A percentile compares a stretch with the other conserved stretches of the same genome.
phyloP scores from a whole-genome alignment of 2,797 vertebrate genomes.

The Euphonia xanthogaster region DNA sequence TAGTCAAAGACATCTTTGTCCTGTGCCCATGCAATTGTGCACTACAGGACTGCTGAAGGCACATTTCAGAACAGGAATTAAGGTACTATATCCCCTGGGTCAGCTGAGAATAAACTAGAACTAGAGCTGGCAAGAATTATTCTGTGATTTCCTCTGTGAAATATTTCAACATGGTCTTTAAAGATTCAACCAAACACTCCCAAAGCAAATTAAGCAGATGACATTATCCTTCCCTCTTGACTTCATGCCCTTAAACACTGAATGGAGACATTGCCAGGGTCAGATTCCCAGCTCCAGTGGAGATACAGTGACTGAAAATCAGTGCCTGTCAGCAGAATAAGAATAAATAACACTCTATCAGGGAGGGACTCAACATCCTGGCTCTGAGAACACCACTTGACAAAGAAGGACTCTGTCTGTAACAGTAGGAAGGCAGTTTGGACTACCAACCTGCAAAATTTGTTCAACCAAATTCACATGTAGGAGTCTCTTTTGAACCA shows the following conservation, averaged over 20 bases:
- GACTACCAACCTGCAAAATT: background rate
- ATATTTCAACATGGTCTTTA: constrained; percentile 18
- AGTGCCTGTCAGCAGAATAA: background rate
- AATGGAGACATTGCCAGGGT: background rate
- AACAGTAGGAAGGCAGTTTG: background rate
- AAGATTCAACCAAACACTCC: constrained; percentile 33
- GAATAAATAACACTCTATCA: background rate
- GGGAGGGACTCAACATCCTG: background rate
- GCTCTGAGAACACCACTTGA: background rate
- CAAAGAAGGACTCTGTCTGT: background rate
- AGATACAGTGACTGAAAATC: background rate
- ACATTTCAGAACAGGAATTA: background rate
- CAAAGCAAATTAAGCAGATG: constrained; percentile 33
- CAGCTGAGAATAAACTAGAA: constrained; percentile 15
- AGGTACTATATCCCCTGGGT: background rate
- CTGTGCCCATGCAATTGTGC: fast-evolving
- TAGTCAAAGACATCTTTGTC: background rate
- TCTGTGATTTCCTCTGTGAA: constrained; percentile 24
- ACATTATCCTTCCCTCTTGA: constrained; percentile 39
- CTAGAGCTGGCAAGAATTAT: constrained; percentile 4
- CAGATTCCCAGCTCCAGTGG: background rate
- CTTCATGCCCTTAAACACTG: background rate
- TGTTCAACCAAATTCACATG: background rate
- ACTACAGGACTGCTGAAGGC: background rate
- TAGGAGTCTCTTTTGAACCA: background rate